Evolutionary conservation across 2,113 vertebrate species (phyloP).

Genomic region (Myocastor coypus): DNA sequence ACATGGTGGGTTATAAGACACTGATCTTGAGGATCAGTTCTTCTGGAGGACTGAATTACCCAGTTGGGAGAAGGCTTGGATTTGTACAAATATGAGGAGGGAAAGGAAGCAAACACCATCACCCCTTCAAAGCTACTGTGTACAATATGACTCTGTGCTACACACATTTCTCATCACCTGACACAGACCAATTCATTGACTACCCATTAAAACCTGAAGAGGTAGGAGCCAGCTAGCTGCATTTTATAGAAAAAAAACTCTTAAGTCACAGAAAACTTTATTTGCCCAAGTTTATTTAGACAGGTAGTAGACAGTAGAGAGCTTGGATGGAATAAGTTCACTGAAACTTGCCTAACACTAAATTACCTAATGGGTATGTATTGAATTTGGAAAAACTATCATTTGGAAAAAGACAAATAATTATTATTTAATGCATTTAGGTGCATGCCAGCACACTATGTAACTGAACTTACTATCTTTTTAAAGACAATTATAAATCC

Average conservation of each 20-base stretch:
- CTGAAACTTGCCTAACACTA: background rate
- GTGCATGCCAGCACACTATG: background rate
- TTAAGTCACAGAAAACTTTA: slow-evolving; percentile 24
- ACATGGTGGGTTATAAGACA: background rate
- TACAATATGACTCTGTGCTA: background rate
- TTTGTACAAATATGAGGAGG: background rate
- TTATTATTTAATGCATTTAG: background rate
- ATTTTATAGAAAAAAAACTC: slow-evolving; percentile 33
- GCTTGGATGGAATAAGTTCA: background rate
- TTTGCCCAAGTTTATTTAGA: background rate
- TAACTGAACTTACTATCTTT: slow-evolving; percentile 23
- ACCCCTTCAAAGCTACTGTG: background rate
- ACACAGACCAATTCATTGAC: background rate
- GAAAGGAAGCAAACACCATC: background rate
- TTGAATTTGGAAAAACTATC: slow-evolving; percentile 23
- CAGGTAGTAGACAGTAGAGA: background rate
- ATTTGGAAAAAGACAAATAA: slow-evolving; percentile 58
- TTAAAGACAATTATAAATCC: slow-evolving; percentile 39
- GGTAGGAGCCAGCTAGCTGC: background rate
- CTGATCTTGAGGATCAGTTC: background rate
- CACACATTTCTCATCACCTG: background rate
- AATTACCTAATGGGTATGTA: background rate
- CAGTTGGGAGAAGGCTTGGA: background rate
- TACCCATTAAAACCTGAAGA: background rate
- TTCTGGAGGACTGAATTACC: background rate